A percentile compares a stretch with the other conserved stretches of the same genome.
These are phyloP conservation scores for Bradypodion pumilum DNA, from an alignment of 2,797 vertebrate genomes.

Conservation along the genomic window DNA sequence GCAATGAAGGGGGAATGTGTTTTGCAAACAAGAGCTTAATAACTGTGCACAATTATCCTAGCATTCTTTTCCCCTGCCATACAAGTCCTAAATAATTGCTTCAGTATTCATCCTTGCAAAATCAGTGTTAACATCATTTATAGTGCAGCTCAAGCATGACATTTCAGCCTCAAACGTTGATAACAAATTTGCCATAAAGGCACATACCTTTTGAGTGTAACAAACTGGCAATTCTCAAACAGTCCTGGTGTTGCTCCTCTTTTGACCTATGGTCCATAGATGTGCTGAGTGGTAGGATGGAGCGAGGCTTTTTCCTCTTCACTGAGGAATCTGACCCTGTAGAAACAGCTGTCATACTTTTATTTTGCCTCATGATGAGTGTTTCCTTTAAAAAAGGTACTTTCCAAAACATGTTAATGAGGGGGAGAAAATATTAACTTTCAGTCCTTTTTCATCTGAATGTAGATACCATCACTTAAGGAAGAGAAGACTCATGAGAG, in stretches of 20 bases:
- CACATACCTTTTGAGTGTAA: slow-evolving; percentile 74
- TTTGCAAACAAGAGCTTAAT: background rate
- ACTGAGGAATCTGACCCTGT: slow-evolving; percentile 64
- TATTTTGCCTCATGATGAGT: background rate
- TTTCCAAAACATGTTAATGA: background rate
- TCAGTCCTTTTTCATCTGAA: background rate
- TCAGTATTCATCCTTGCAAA: background rate
- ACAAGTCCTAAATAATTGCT: background rate
- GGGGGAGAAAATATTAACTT: background rate
- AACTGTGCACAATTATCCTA: background rate
- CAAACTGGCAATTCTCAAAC: slow-evolving; percentile 82
- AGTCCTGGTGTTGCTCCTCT: slow-evolving; percentile 93
- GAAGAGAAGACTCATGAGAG: background rate
- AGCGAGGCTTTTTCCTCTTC: slow-evolving; percentile 92
- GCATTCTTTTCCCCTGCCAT: background rate
- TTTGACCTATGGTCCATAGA: slow-evolving; percentile 92
- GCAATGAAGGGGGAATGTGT: background rate
- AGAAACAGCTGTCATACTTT: slow-evolving; percentile 26
- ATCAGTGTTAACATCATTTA: background rate
- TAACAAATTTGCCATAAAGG: too few relatives aligned
- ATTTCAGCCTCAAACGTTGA: background rate
- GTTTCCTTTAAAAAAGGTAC: background rate
- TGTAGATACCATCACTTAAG: background rate
- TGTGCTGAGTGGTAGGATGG: slow-evolving; percentile 89
- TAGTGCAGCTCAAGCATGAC: background rate